Evolutionary conservation across 1,140 invertebrate genomes (phyloP).

Genomic region (Philaenus spumarius): DNA sequence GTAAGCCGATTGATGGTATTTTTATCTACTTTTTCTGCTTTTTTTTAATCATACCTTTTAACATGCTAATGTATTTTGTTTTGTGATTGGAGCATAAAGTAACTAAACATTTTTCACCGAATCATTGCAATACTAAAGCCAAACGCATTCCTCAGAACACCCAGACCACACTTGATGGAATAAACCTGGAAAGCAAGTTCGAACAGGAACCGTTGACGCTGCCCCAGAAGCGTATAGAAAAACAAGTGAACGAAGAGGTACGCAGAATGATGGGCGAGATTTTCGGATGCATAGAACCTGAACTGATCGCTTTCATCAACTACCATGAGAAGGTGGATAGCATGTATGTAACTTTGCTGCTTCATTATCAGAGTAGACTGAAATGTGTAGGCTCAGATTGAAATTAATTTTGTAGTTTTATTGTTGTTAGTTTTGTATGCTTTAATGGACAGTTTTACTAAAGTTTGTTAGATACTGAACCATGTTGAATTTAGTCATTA

Average conservation of each 20-base stretch:
- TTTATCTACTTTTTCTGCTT: too few relatives aligned
- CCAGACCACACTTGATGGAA: conserved; percentile 45
- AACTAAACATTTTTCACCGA: neutral
- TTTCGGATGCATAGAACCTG: conserved; percentile 78
- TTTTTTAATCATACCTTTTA: neutral
- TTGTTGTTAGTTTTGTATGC: conserved; percentile 13
- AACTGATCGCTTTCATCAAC: conserved; percentile 76
- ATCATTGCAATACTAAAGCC: too few relatives aligned
- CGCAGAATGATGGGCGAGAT: conserved; percentile 79
- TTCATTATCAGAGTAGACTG: neutral
- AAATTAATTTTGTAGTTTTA: conserved; percentile 2
- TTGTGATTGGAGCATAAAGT: neutral
- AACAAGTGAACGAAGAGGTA: conserved; percentile 69
- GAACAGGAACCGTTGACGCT: conserved; percentile 34
- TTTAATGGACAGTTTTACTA: neutral
- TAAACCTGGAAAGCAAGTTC: conserved; percentile 20
- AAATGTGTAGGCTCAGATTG: neutral
- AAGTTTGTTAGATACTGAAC: too few relatives aligned
- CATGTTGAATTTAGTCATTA: too few relatives aligned
- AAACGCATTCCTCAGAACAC: conserved; percentile 45
- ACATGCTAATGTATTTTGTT: neutral
- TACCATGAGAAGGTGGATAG: conserved; percentile 82
- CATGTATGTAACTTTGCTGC: conserved; percentile 56
- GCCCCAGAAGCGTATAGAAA: conserved; percentile 55
- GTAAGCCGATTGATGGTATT: too few relatives aligned